phyloP scores from a whole-genome alignment of 2,888 invertebrate genomes.

The Pheosia gnoma region DNA sequence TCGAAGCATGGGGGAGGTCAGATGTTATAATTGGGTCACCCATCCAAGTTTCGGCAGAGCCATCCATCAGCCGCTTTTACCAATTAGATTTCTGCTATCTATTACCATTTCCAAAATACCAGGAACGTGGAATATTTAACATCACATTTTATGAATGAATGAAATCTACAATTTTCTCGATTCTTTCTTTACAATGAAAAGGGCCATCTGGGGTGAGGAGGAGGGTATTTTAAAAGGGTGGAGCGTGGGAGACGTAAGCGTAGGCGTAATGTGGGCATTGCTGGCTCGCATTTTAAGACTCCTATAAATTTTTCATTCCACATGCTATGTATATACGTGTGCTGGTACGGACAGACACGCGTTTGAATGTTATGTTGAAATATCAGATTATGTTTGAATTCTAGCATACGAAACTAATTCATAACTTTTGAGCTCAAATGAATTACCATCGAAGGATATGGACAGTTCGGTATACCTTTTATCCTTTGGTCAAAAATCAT shows the following conservation, averaged over 20 bases:
- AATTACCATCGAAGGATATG: background rate
- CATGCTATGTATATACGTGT: slow-evolving; percentile 10
- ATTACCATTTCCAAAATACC: background rate
- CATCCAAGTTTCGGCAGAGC: no score
- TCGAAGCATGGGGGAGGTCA: background rate
- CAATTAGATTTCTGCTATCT: background rate
- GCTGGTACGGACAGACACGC: slow-evolving; percentile 3
- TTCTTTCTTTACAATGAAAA: slow-evolving; percentile 8
- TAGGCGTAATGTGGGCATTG: slow-evolving; percentile 44
- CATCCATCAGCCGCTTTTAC: no score
- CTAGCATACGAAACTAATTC: background rate
- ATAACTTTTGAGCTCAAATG: background rate
- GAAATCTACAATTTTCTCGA: slow-evolving; percentile 1
- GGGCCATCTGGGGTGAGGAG: background rate
- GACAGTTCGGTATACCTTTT: background rate
- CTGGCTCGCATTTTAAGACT: slow-evolving; percentile 23
- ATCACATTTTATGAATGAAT: background rate
- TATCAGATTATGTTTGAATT: slow-evolving; percentile 4
- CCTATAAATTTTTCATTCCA: slow-evolving; percentile 26
- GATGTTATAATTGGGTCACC: background rate
- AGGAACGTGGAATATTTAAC: background rate
- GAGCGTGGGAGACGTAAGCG: slow-evolving; percentile 32
- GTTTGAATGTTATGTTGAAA: slow-evolving; percentile 1
- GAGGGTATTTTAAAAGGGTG: slow-evolving; percentile 15
- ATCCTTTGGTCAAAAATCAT: no score